These are phyloP conservation scores for Hormiphora californensis DNA, from an alignment of 37 sponge, comb jelly and placozoan species.

Conservation along the genomic window DNA sequence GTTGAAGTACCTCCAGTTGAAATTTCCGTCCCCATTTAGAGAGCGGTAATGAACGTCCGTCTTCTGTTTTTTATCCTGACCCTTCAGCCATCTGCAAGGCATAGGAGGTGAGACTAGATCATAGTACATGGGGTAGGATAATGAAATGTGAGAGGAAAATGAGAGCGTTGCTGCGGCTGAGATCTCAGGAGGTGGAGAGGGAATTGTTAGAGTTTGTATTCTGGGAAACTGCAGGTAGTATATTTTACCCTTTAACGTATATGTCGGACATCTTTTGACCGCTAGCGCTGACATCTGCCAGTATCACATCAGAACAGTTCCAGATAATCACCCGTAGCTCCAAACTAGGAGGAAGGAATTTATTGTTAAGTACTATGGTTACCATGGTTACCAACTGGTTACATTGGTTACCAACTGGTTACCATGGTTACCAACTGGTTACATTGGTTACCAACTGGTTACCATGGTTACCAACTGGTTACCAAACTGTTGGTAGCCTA, in stretches of 20 bases:
- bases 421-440: too few species aligned
- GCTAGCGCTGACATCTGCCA: conserved; percentile 43
- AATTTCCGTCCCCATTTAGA: conserved; percentile 61
- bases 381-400: too few species aligned
- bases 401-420: too few species aligned
- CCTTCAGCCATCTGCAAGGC: conserved; percentile 53
- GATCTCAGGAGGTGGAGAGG: too few species aligned
- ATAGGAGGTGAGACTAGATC: too few species aligned
- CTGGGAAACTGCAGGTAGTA: background rate
- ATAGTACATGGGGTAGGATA: too few species aligned
- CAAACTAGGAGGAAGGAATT: background rate
- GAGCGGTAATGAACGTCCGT: conserved; percentile 65
- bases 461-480: too few species aligned
- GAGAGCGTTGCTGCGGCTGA: too few species aligned
- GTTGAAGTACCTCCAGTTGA: conserved; percentile 61
- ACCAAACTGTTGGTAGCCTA: background rate
- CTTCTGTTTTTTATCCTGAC: conserved; percentile 57
- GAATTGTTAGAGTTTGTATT: background rate
- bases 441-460: too few species aligned
- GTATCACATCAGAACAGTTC: conserved; percentile 50
- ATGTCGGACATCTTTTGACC: conserved; percentile 55
- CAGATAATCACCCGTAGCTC: conserved; percentile 60
- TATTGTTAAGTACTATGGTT: background rate
- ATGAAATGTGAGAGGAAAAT: too few species aligned
- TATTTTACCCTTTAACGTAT: conserved; percentile 58